Base-by-base conservation (phyloP, 1,140 invertebrate species). In the Heliconius hermathena region DNA sequence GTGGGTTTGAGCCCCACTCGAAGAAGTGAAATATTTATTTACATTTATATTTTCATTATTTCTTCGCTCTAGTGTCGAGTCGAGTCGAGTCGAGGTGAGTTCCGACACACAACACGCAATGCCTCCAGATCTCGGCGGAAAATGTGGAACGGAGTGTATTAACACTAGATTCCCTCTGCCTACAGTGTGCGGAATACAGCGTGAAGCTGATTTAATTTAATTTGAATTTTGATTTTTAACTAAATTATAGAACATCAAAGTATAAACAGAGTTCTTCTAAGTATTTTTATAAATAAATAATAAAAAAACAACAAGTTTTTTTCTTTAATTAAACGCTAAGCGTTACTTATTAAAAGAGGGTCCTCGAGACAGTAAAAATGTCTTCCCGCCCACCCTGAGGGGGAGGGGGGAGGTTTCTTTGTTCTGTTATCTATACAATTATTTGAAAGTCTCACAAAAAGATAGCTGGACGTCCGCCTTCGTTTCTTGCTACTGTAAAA, bases 381-480 rank as follows among this genome's bases (percentile, higher is more conserved):
- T 82, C 86, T 85, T 84, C 89, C 90, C 75, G 87, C 89, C 76
- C 73, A 52, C 33, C 66, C 20, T 26, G 79, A 85, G 78, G 81
- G 84, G 80, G 49, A n/a, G 18, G 77, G 85, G 78, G 81, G 82
- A 78, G 18, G 85, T 91, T 92, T 89, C 91, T 93, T 94, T 94
- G 93, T 93, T 90, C 91, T 87, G 90, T 93, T 94, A 94, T 94
- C 93, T 93, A 91, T 91, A 92, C 90, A 93, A 93, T 94, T 92
- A 91, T 93, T 93, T 91, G 92, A 92, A 92, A 94, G 89, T 90
- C 90, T 88, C 87, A 85, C 89, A 92, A 93, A 93, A 94, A 94
- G 91, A 93, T 93, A 91, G 89, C 90, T 86, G 91, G 91, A 92
- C 89, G 80, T 76, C 81, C 81, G 82, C 80, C 75, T 74, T 73